Percentiles rank a stretch among this genome's conserved stretches.
Conservation (phyloP, 2,888 invertebrate species). For the Idaea aversata region DNA sequence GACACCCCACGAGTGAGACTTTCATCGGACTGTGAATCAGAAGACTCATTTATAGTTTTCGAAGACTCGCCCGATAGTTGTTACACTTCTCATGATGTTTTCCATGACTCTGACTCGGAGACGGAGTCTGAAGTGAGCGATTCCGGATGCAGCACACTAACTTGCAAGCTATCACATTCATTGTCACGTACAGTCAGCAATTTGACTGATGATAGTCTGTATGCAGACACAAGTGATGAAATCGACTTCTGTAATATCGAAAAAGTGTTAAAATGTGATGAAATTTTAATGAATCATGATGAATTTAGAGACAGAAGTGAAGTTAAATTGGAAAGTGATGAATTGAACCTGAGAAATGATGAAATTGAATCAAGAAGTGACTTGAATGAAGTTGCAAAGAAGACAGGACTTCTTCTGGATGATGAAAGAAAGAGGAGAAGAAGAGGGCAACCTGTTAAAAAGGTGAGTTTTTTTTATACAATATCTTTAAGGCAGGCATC, state of each 20-base stretch:
- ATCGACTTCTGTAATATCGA: slow-evolving; percentile 54
- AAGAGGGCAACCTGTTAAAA: slow-evolving; percentile 50
- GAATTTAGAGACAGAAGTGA: not conserved
- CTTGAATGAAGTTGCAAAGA: slow-evolving; percentile 14
- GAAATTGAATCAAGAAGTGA: not conserved
- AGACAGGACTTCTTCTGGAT: slow-evolving; percentile 50
- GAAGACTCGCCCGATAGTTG: slow-evolving; percentile 67
- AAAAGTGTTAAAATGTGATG: slow-evolving; percentile 11
- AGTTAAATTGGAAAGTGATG: slow-evolving; percentile 1
- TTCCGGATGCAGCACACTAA: slow-evolving; percentile 45
- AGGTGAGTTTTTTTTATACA: slow-evolving; percentile 46
- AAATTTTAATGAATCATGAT: not conserved
- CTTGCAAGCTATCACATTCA: slow-evolving; percentile 41
- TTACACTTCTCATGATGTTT: slow-evolving; percentile 65
- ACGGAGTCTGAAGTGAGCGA: slow-evolving; percentile 44
- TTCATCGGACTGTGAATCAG: slow-evolving; percentile 78
- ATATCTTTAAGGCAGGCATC: not conserved
- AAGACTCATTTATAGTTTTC: slow-evolving; percentile 80
- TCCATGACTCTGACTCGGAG: slow-evolving; percentile 40
- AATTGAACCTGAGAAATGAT: not conserved
- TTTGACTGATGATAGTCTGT: slow-evolving; percentile 63
- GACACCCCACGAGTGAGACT: slow-evolving; percentile 46
- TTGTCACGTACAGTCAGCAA: slow-evolving; percentile 63
- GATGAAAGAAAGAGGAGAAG: slow-evolving; percentile 47
- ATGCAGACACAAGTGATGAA: slow-evolving; percentile 55